Percentiles rank a stretch among this genome's conserved stretches.
phyloP scores from a whole-genome alignment of 35 echinoderm and acorn worm species.

The Lytechinus variegatus region DNA sequence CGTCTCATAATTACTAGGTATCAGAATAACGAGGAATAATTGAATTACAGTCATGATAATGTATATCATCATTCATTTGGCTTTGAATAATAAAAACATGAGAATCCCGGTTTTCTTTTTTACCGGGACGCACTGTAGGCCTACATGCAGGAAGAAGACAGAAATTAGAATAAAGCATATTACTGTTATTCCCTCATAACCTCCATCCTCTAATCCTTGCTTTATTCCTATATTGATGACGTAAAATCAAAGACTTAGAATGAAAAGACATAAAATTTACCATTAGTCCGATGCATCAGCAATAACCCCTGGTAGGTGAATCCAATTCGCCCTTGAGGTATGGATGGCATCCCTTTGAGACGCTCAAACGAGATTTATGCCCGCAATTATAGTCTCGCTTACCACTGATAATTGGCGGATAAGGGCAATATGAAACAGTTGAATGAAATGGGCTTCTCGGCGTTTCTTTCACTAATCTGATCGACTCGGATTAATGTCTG shows the following conservation, averaged over 20 bases:
- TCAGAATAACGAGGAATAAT: too few relatives aligned
- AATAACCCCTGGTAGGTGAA: neutral
- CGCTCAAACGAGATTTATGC: neutral
- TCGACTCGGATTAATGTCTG: neutral
- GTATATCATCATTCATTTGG: too few relatives aligned
- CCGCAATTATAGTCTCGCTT: slow-evolving; percentile 8
- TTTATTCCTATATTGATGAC: neutral
- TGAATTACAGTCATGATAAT: too few relatives aligned
- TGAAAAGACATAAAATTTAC: neutral
- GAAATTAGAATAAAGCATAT: neutral
- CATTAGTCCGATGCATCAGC: neutral
- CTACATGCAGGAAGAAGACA: neutral
- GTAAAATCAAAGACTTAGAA: neutral
- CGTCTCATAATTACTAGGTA: too few relatives aligned
- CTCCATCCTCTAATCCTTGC: neutral
- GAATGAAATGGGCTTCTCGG: neutral
- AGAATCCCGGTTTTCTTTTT: too few relatives aligned
- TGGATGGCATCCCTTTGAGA: neutral
- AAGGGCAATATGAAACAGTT: neutral
- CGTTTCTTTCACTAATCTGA: neutral
- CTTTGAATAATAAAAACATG: too few relatives aligned
- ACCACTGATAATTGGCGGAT: neutral
- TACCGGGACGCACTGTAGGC: too few relatives aligned
- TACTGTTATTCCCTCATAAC: neutral
- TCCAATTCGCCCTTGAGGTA: neutral